These are phyloP conservation scores for Anguilla rostrata DNA, from an alignment of 2,113 vertebrate species.

Conservation along the genomic window DNA sequence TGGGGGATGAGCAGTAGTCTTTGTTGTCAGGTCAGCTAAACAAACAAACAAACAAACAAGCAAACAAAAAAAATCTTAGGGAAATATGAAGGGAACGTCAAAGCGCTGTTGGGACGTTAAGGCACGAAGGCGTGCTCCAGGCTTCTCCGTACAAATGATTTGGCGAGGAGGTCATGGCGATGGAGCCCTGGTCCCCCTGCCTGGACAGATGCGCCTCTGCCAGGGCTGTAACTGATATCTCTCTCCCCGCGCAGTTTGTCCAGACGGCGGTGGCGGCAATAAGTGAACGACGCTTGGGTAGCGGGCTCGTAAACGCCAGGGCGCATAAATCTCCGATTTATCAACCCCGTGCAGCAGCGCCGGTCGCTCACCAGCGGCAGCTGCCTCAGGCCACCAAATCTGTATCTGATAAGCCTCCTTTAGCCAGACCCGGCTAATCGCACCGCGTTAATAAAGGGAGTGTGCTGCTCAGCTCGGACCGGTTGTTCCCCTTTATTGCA, in stretches of 20 bases:
- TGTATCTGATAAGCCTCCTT: slow-evolving; percentile 68
- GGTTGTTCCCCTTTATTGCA: too few relatives aligned
- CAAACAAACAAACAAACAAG: too few relatives aligned
- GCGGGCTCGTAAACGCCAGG: slow-evolving; percentile 76
- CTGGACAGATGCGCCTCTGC: background rate
- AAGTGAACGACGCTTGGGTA: slow-evolving; percentile 75
- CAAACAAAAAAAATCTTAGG: background rate
- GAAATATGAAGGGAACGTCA: background rate
- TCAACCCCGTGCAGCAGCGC: slow-evolving; percentile 77
- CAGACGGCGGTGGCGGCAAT: slow-evolving; percentile 76
- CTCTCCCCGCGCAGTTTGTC: slow-evolving; percentile 57
- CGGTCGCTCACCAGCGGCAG: slow-evolving; percentile 71
- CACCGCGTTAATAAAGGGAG: slow-evolving; percentile 52
- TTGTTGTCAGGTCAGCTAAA: background rate
- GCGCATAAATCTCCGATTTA: slow-evolving; percentile 84
- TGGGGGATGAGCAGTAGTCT: background rate
- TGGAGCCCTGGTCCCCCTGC: background rate
- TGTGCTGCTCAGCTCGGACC: too few relatives aligned
- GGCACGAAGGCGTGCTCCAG: background rate
- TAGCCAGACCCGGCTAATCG: slow-evolving; percentile 61
- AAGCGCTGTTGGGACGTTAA: background rate
- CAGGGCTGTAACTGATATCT: slow-evolving; percentile 67
- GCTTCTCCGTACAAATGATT: background rate
- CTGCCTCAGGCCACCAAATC: slow-evolving; percentile 68
- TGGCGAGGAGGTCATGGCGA: background rate